Evolutionary conservation across 2,888 invertebrate species (phyloP).

Genomic region (Ceriagrion tenellum): DNA sequence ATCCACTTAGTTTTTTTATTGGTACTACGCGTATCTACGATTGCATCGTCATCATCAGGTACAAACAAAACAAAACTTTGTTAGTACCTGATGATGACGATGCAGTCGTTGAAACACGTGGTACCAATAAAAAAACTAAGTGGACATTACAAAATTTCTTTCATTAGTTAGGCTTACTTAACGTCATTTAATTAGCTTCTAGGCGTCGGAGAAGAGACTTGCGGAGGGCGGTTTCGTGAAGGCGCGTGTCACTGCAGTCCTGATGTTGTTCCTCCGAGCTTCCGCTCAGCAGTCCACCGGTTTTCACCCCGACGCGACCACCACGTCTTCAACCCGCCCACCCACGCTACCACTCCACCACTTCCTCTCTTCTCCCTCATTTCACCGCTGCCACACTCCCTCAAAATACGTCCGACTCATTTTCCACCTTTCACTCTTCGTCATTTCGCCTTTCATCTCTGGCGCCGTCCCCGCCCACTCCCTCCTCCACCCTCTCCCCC

Average conservation of each 20-base stretch:
- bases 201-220: not conserved
- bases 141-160: too few relatives aligned
- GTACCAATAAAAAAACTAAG: too few relatives aligned
- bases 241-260: not conserved
- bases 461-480: not conserved
- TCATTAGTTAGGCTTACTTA: too few relatives aligned
- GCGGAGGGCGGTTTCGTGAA: not conserved
- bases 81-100: too few relatives aligned
- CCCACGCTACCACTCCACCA: not conserved
- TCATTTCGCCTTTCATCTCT: not conserved
- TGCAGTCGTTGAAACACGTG: too few relatives aligned
- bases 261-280: not conserved
- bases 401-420: not conserved
- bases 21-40: too few relatives aligned
- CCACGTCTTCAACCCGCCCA: not conserved
- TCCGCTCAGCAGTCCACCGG: not conserved
- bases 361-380: not conserved
- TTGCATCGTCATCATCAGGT: too few relatives aligned
- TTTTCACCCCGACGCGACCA: not conserved
- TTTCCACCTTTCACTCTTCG: constrained; percentile 25
- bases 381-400: not conserved
- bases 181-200: not conserved
- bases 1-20: too few relatives aligned
- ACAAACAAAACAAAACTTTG: too few relatives aligned
- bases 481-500: not conserved